These are phyloP conservation scores for Pristionchus entomophagus DNA, from an alignment of 2,888 invertebrate genomes.

Conservation along the genomic window DNA sequence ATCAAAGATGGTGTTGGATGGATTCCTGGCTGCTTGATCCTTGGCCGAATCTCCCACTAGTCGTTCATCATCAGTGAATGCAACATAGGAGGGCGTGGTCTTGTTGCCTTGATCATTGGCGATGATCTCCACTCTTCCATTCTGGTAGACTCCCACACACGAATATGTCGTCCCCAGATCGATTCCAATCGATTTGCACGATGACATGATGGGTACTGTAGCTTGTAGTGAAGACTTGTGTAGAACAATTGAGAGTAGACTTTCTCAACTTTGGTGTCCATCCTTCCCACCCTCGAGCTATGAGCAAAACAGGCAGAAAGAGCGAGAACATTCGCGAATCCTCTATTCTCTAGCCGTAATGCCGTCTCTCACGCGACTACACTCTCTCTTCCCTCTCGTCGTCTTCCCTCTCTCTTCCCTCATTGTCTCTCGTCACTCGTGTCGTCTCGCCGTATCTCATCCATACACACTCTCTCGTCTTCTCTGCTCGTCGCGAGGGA, in stretches of 20 bases:
- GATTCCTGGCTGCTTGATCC: conserved; percentile 78
- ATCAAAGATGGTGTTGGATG: conserved; percentile 77
- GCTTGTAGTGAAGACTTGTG: neutral
- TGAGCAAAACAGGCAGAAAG: conserved; percentile 49
- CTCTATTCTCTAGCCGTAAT: conserved; percentile 14
- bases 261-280: neutral
- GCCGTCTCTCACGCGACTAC: neutral
- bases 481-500: neutral
- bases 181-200: conserved; percentile 63
- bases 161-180: no score
- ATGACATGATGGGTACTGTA: conserved; percentile 54
- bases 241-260: neutral
- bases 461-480: neutral
- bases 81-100: conserved; percentile 85
- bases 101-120: conserved; percentile 82
- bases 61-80: conserved; percentile 81
- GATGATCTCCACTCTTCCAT: no score
- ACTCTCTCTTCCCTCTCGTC: conserved; percentile 23
- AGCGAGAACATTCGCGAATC: conserved; percentile 54
- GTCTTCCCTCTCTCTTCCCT: conserved; percentile 20
- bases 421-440: neutral
- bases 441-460: neutral
- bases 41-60: conserved; percentile 79
- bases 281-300: conserved; percentile 44
- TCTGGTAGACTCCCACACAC: no score